phyloP scores from a whole-genome alignment of 2,888 invertebrate species.

The Drosophila percnosoma region DNA sequence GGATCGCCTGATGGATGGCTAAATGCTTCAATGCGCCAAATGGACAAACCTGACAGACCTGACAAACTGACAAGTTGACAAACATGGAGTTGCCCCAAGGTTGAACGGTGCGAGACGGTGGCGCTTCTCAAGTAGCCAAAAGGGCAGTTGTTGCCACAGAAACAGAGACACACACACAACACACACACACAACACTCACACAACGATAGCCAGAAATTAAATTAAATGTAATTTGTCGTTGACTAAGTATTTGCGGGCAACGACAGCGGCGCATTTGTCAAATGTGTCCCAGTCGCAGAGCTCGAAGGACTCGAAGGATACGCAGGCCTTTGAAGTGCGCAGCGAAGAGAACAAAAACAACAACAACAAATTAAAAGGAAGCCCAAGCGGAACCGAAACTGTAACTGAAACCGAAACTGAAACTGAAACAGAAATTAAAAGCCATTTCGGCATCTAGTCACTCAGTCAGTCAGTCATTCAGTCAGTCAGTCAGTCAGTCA shows the following conservation, averaged over 20 bases:
- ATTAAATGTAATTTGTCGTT: conserved; percentile 78
- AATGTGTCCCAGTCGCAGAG: conserved; percentile 33
- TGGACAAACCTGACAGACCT: conserved; percentile 50
- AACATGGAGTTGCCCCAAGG: conserved; percentile 19
- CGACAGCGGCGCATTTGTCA: conserved; percentile 53
- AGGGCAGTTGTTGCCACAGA: conserved; percentile 22
- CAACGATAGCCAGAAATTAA: conserved; percentile 58
- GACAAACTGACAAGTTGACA: conserved; percentile 53
- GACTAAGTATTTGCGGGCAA: conserved; percentile 62
- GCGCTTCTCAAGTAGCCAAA: conserved; percentile 51
- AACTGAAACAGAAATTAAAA: conserved; percentile 30
- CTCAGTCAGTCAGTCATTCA: conserved; percentile 5
- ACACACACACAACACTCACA: conserved; percentile 7
- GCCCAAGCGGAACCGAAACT: conserved; percentile 20
- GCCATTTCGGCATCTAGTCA: conserved; percentile 11
- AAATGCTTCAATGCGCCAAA: conserved; percentile 63
- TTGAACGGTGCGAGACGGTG: background rate
- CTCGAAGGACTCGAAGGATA: conserved; percentile 17
- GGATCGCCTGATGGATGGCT: conserved; percentile 67
- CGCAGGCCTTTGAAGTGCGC: conserved; percentile 42
- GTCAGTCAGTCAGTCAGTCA: conserved; percentile 17
- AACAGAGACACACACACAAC: conserved; percentile 15
- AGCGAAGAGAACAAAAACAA: conserved; percentile 10
- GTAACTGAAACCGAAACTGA: conserved; percentile 21
- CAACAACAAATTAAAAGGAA: conserved; percentile 8